These are phyloP conservation scores for Coracopsis vasa DNA, from an alignment of 2,113 vertebrate species.

Conservation along the genomic window DNA sequence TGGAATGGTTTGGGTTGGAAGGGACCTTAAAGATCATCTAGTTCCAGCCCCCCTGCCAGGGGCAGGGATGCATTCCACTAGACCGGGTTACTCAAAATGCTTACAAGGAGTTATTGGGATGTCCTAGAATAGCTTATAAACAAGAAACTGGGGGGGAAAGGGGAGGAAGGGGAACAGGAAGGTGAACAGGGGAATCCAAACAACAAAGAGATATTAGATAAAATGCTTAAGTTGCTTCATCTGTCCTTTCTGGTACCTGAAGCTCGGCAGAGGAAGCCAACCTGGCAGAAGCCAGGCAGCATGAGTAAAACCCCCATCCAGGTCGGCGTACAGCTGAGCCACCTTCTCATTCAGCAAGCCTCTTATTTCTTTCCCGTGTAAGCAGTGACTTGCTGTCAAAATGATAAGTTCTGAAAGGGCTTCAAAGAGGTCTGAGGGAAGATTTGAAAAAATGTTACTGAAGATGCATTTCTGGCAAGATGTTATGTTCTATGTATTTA, in stretches of 20 bases:
- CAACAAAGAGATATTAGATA: neutral
- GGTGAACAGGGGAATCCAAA: neutral
- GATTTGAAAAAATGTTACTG: neutral
- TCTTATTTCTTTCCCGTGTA: conserved; percentile 94
- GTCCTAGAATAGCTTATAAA: neutral
- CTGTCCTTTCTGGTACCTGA: conserved; percentile 80
- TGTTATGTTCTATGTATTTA: neutral
- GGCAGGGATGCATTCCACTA: neutral
- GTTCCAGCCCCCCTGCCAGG: neutral
- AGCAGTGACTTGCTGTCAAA: conserved; percentile 94
- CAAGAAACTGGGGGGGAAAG: neutral
- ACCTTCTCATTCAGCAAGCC: conserved; percentile 85
- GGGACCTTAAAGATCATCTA: neutral
- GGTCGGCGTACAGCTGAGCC: conserved; percentile 91
- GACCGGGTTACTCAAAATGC: neutral
- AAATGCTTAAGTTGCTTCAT: neutral
- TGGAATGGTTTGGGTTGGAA: neutral
- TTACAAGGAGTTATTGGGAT: neutral
- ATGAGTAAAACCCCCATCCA: conserved; percentile 94
- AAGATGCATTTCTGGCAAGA: neutral
- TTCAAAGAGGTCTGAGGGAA: conserved; percentile 87
- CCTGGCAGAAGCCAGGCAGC: conserved; percentile 94
- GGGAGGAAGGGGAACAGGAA: neutral
- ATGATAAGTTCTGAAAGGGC: conserved; percentile 95
- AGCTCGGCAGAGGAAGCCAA: conserved; percentile 96